Evolutionary conservation across 2,113 vertebrate genomes (phyloP), one percentile per base, ranked within the genome.

Genomic region (Oophaga pumilio): DNA sequence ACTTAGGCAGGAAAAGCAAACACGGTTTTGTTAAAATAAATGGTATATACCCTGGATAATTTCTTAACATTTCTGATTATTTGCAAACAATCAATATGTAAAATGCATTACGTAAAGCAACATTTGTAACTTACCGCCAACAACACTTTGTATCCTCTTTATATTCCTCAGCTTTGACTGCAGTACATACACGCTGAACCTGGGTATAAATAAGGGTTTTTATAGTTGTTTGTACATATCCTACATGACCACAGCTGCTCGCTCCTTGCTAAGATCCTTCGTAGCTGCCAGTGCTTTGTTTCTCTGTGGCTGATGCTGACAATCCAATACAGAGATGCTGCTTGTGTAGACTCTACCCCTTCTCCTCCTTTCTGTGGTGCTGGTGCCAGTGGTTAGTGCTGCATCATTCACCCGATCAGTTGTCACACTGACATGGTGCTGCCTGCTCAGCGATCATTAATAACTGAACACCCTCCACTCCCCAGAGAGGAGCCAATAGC

Each of bases 361-460:
- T 89, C 94, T 91, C 10, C 93, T 96, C 94, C 94, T 93, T 82
- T 64, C 82, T 82, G 71, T 88, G 87, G 56, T 87, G 94, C 94
- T 95, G 94, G 95, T 87, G 94, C 94, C 95, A 93, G 95, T 93
- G 95, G 95, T 93, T 95, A 92, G 93, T 89, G 94, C 94, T 91
- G 96, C 96, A 91, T 92, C 93, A 93, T 92, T 92, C 94, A 89
- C 92, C 95, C 92, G 90, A 93, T 93, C 93, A 90, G 89, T 92
- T 95, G 95, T 96, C 97, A 94, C 95, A 93, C 90, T 93, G 96
- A 93, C 96, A 94, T 88, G 95, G 95, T 89, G 95, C 96, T 96
- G 96, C 95, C 95, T 92, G 95, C 91, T 94, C 96, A 77, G 94
- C 94, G 93, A 92, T 96, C 96, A 94, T 96, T 97, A 94, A 95